Base-by-base conservation (phyloP, 2,113 vertebrate genomes). In the Corythoichthys intestinalis region DNA sequence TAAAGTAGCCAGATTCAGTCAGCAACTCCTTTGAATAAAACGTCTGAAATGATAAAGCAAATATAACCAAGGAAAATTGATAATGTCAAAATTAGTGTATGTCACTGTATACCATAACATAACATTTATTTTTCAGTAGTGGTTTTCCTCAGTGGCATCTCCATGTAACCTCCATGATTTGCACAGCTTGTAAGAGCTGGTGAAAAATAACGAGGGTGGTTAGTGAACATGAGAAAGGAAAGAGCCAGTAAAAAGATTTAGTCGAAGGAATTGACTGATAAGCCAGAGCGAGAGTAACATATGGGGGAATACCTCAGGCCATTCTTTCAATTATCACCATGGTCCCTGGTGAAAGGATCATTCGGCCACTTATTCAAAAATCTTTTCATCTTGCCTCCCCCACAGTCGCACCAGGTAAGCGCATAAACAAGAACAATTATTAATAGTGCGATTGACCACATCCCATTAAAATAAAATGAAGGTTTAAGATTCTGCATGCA, bases 261-360 rank as follows among this genome's bases (percentile, higher is more conserved):
- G 58, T 28, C 8, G 65, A 68, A 73, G 70, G 65, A 58, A 71
- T 75, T 61, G 79, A 73, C 71, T 69, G 50, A 65, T 70, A 78
- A 74, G 28, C 67, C 46, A 60, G 65, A 77, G 64, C 41, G 74
- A 68, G 41, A 74, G 61, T 61, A 77, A 66, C 69, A 65, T 65
- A 65, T 52, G 66, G 58, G 69, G 59, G 74, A 76, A 70, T 80
- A 78, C 81, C 74, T 74, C 8, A 61, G 77, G 81, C 49, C 61
- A 15, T 67, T 83, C 67, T 85, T 86, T 86, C 79, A 86, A 86
- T 89, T 85, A 86, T 80, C 66, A 79, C 66, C 46, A 50, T 73
- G 66, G 67, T 86, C 84, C 77, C 74, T 28, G 47, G 72, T 67
- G 84, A 37, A 47, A 61, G 58, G 49, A 82, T 77, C 75, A 74